phyloP scores from a whole-genome alignment of 2,113 vertebrate genomes.

The Drymodes brunneopygia region DNA sequence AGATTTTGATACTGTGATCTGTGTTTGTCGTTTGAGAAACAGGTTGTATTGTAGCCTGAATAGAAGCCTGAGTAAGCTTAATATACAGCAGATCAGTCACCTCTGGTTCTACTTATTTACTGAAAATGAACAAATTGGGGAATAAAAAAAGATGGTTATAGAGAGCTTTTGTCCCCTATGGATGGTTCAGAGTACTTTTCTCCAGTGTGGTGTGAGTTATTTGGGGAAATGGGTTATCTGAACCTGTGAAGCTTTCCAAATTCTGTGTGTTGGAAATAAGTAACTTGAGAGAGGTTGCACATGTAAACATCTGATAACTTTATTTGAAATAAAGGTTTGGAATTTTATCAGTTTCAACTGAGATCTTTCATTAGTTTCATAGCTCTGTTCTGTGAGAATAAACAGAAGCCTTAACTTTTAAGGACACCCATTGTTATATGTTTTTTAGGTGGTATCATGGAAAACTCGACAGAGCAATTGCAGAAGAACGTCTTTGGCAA shows the following conservation, averaged over 20 bases:
- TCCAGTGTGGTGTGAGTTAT: background rate
- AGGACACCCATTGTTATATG: background rate
- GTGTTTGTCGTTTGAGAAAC: background rate
- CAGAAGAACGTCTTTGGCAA: constrained; percentile 92
- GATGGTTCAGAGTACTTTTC: background rate
- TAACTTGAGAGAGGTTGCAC: background rate
- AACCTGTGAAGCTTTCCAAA: background rate
- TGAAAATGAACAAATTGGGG: background rate
- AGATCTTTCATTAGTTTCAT: background rate
- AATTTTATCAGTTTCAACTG: background rate
- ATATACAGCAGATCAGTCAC: background rate
- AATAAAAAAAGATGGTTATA: background rate
- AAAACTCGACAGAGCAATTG: constrained; percentile 95
- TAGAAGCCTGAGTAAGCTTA: background rate
- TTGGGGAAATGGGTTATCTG: background rate
- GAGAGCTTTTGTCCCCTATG: background rate
- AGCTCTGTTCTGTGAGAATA: background rate
- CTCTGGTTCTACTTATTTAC: background rate
- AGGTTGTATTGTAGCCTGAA: background rate
- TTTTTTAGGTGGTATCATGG: constrained; percentile 95
- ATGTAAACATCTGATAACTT: background rate
- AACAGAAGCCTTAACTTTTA: background rate
- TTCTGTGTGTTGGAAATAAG: background rate
- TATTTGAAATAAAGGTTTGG: background rate
- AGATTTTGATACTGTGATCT: background rate